A percentile compares a stretch with the other conserved stretches of the same genome.
These are phyloP conservation scores for Germaria angustata DNA, from an alignment of 2,888 invertebrate genomes.

Conservation along the genomic window DNA sequence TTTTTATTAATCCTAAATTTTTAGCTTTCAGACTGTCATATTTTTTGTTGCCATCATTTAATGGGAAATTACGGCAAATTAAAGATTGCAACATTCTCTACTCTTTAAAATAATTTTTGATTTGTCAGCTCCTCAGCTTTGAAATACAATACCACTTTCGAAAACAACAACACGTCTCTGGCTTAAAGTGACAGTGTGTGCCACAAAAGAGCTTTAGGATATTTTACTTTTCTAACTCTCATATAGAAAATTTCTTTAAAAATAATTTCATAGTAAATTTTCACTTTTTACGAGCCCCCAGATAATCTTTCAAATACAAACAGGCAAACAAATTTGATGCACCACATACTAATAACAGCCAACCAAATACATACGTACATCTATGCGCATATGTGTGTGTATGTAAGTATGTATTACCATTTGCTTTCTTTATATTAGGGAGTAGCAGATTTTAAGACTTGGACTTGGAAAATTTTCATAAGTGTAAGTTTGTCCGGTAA, in stretches of 20 bases:
- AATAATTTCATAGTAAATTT: conserved; percentile 48
- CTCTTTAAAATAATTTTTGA: no score
- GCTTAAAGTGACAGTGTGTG: not conserved
- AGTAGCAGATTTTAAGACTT: not conserved
- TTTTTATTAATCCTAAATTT: no score
- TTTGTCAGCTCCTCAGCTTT: no score
- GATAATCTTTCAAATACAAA: conserved; percentile 48
- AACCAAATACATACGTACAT: conserved; percentile 7
- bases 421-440: conserved; percentile 1
- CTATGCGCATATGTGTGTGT: no score
- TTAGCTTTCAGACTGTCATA: no score
- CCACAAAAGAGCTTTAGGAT: conserved; percentile 1
- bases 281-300: conserved; percentile 54
- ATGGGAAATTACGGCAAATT: no score
- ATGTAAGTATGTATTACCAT: no score
- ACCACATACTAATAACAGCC: conserved; percentile 18
- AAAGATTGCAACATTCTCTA: no score
- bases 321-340: conserved; percentile 36
- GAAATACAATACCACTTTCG: not conserved
- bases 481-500: no score
- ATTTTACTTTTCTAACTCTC: conserved; percentile 13
- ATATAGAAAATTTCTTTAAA: conserved; percentile 8
- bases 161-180: conserved; percentile 4
- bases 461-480: no score
- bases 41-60: no score